Conservation (phyloP, 2,113 vertebrate species). For the Tringa solitaria region DNA sequence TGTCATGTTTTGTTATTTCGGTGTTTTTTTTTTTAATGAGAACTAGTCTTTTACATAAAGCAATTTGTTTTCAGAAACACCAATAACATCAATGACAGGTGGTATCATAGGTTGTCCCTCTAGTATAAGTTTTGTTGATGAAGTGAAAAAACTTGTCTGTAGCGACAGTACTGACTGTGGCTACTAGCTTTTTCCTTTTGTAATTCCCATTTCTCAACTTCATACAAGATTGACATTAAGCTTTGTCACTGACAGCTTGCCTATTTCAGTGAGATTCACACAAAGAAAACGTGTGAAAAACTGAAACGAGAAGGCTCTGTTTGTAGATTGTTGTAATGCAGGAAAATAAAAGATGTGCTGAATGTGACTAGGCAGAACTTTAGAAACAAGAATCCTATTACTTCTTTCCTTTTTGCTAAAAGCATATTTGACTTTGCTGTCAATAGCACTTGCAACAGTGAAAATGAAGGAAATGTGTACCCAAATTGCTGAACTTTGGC, state of each 20-base stretch:
- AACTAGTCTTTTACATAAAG: not conserved
- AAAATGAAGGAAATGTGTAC: not conserved
- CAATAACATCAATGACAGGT: not conserved
- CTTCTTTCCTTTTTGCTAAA: constrained; percentile 16
- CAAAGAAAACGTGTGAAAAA: constrained; percentile 29
- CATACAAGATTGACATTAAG: not conserved
- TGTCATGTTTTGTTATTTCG: not conserved
- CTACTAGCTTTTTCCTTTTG: not conserved
- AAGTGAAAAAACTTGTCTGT: not conserved
- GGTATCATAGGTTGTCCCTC: not conserved
- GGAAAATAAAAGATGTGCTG: constrained; percentile 40
- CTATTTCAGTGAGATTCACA: constrained; percentile 41
- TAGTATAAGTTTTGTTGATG: not conserved
- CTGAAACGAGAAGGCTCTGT: constrained; percentile 37
- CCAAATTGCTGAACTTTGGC: not conserved
- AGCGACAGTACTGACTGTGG: not conserved
- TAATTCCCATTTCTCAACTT: constrained; percentile 27
- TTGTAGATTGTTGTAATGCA: constrained; percentile 1
- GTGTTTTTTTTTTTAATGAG: not conserved
- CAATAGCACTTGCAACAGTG: not conserved
- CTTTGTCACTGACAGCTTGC: constrained; percentile 38
- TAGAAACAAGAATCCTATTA: not conserved
- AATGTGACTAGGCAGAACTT: constrained; percentile 35
- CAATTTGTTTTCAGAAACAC: not conserved
- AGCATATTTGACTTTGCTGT: constrained; percentile 31